Percentiles rank a stretch among this genome's conserved stretches.
phyloP scores from a whole-genome alignment of 1,140 invertebrate genomes.

The Thaumetopoea pityocampa region DNA sequence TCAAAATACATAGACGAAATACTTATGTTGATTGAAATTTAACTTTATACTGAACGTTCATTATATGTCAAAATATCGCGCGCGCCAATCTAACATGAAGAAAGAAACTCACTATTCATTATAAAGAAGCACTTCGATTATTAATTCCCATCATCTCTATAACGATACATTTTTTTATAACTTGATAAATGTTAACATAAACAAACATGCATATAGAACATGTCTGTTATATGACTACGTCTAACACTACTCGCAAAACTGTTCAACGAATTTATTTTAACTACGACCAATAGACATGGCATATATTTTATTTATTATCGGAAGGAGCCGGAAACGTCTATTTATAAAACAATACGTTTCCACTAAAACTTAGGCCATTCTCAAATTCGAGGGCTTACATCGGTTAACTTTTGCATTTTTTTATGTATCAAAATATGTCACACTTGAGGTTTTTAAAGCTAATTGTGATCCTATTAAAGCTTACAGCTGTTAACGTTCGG shows the following conservation, averaged over 20 bases:
- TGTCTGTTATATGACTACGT: slow-evolving; percentile 61
- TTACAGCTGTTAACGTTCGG: slow-evolving; percentile 33
- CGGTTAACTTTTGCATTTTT: slow-evolving; percentile 22
- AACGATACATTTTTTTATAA: slow-evolving; percentile 67
- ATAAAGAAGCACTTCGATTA: slow-evolving; percentile 59
- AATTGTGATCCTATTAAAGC: slow-evolving; percentile 66
- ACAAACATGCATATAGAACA: slow-evolving; percentile 60
- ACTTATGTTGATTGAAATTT: too few species aligned
- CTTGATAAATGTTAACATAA: slow-evolving; percentile 61
- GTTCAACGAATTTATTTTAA: slow-evolving; percentile 55
- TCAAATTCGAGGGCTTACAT: slow-evolving; percentile 20
- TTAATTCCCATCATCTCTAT: slow-evolving; percentile 52
- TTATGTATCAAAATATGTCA: slow-evolving; percentile 43
- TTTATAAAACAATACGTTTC: slow-evolving; percentile 54
- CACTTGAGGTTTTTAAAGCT: slow-evolving; percentile 61
- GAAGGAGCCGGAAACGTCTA: slow-evolving; percentile 34
- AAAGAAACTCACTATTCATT: slow-evolving; percentile 38
- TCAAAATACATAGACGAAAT: too few species aligned
- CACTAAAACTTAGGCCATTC: slow-evolving; percentile 53
- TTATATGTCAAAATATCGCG: background rate
- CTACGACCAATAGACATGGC: slow-evolving; percentile 51
- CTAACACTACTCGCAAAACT: slow-evolving; percentile 63
- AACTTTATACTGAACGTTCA: background rate
- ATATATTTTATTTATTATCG: slow-evolving; percentile 44
- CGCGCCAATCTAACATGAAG: slow-evolving; percentile 15